Evolutionary conservation across 2,113 vertebrate species (phyloP), one percentile per base, ranked within the genome.

Genomic region (Vidua macroura): DNA sequence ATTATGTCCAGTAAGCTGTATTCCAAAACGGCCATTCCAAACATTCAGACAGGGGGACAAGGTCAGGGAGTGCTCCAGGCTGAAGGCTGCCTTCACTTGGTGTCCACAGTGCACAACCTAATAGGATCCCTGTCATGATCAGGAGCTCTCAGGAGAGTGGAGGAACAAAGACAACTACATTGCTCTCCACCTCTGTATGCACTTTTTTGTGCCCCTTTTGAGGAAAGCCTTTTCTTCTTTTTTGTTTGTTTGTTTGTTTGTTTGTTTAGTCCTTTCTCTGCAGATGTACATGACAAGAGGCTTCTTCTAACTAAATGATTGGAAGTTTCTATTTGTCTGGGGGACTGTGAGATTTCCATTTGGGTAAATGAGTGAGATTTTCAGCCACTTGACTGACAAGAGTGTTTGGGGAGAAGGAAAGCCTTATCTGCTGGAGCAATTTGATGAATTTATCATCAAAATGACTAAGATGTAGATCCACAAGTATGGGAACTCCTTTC

Each of bases 381-480:
- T 81, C 85, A 75, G 44, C 48, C 80, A 63, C 64, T 81, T 93
- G 76, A 81, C 79, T 93, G 88, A 68, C 73, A 74, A 80, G 63
- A 85, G 68, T 44, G 48, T 89, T 69, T 58, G 51, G 31, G 69
- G 55, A 77, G 49, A 77, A 94, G 31, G 13, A 73, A 51, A 88
- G 48, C 35, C 39, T 87, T 78, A 64, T 72, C 49, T 86, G 58
- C 55, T 58, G 69, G 69, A 78, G 53, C 25, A n/a, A 74, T 86
- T 59, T 86, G 86, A 90, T 59, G 66, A 88, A 95, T 95, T 82
- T 93, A 86, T 44, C 73, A 60, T 60, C 73, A 90, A 68, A 78
- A 86, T 43, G 83, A 93, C 80, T 86, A 78, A 81, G 88, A 88
- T 7, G 2, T 56, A 92, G 64, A 92, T 75, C n/a, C 1, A 8